Conservation (phyloP, 2,888 invertebrate species). For the Drosophila falleni region DNA sequence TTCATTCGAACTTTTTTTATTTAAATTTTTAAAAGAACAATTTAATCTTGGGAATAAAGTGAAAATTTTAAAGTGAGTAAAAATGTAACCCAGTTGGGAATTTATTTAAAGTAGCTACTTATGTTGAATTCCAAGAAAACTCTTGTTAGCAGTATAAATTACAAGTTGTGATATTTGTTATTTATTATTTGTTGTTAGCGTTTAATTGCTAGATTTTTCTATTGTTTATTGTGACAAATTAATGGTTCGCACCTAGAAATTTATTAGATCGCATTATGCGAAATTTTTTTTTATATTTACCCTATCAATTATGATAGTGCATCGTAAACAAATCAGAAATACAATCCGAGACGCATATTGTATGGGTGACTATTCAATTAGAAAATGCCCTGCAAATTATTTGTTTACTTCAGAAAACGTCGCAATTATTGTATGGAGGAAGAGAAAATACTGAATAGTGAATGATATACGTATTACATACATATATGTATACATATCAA, state of each 20-base stretch:
- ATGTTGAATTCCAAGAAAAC: not conserved
- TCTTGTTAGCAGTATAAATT: slow-evolving; percentile 6
- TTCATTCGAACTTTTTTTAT: slow-evolving; percentile 1
- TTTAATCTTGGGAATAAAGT: not conserved
- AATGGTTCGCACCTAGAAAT: slow-evolving; percentile 48
- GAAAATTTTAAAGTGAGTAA: not conserved
- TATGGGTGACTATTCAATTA: not conserved
- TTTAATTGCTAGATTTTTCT: not conserved
- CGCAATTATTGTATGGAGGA: too few species aligned
- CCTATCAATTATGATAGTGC: slow-evolving; percentile 18
- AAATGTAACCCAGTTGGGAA: not conserved
- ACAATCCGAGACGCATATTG: slow-evolving; percentile 15
- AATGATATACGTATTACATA: too few species aligned
- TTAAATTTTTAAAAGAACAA: not conserved
- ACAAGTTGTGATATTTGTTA: slow-evolving; percentile 20
- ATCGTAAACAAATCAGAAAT: slow-evolving; percentile 5
- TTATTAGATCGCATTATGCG: slow-evolving; percentile 3
- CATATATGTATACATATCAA: too few species aligned
- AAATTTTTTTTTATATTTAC: slow-evolving; percentile 16
- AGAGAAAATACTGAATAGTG: too few species aligned
- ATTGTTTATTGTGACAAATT: slow-evolving; percentile 38
- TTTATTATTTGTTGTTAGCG: slow-evolving; percentile 9
- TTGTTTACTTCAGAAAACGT: not conserved
- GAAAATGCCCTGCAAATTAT: not conserved
- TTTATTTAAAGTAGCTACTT: not conserved